Conservation (phyloP, 30 jellyfish, hydroid and myxozoan species). For the Aurelia aurita region DNA sequence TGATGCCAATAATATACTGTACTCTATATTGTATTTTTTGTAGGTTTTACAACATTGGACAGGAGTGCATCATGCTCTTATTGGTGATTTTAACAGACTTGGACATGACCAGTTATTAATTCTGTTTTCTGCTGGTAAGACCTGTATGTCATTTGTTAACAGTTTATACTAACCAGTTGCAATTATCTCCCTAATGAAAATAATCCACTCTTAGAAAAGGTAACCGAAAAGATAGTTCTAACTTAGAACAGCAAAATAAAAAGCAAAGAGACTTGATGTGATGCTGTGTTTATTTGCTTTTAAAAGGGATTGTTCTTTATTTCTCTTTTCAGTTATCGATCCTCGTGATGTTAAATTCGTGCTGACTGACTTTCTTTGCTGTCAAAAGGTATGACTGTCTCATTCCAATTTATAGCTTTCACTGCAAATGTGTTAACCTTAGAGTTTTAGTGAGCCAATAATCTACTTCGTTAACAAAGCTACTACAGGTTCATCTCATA, state of each 20-base stretch:
- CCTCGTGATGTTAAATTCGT: background rate
- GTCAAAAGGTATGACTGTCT: conserved; percentile 23
- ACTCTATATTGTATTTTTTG: background rate
- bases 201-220: too few relatives aligned
- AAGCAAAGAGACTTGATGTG: too few relatives aligned
- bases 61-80: conserved; percentile 2
- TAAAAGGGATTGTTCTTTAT: too few relatives aligned
- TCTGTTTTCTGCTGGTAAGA: conserved; percentile 16
- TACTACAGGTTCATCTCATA: too few relatives aligned
- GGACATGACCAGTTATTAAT: conserved; percentile 41
- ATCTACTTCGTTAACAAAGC: too few relatives aligned
- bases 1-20: too few relatives aligned
- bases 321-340: background rate
- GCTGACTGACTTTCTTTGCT: conserved; percentile 42
- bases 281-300: too few relatives aligned
- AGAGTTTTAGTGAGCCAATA: too few relatives aligned
- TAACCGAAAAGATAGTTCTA: too few relatives aligned
- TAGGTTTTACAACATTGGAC: conserved; percentile 35
- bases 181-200: too few relatives aligned
- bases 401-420: background rate
- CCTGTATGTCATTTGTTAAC: background rate
- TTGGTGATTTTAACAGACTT: conserved; percentile 27
- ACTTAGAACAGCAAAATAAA: too few relatives aligned
- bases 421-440: background rate
- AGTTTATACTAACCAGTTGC: background rate